A percentile compares a stretch with the other conserved stretches of the same genome.
phyloP scores from a whole-genome alignment of 1,140 invertebrate species.

The Tetramorium parvispinum region DNA sequence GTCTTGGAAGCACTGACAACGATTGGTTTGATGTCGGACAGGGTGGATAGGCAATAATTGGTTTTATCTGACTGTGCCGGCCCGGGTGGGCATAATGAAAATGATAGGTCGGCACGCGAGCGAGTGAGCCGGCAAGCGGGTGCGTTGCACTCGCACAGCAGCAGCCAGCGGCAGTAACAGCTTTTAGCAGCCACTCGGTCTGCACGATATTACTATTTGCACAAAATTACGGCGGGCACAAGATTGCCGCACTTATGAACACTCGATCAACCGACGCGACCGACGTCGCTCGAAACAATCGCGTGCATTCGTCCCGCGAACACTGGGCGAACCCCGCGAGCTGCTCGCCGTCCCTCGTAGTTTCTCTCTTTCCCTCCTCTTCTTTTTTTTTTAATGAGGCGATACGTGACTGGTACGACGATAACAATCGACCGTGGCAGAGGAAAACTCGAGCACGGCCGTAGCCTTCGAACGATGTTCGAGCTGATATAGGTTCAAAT shows the following conservation, averaged over 20 bases:
- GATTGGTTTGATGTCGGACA: conserved; percentile 69
- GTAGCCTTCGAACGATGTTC: conserved; percentile 32
- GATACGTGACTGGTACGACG: conserved; percentile 37
- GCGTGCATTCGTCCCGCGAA: conserved; percentile 70
- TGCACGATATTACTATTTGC: conserved; percentile 83
- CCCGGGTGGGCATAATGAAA: conserved; percentile 75
- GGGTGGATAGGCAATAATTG: conserved; percentile 79
- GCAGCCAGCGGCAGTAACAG: conserved; percentile 49
- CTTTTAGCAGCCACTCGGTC: conserved; percentile 75
- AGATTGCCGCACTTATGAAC: conserved; percentile 80
- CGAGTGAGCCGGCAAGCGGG: conserved; percentile 19
- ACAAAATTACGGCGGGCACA: conserved; percentile 78
- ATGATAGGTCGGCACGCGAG: conserved; percentile 79
- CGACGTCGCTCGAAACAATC: conserved; percentile 65
- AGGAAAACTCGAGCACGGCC: neutral
- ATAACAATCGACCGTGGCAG: conserved; percentile 41
- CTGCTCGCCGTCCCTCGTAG: neutral
- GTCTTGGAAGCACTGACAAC: conserved; percentile 71
- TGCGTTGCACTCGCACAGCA: conserved; percentile 49
- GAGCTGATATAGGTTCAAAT: conserved; percentile 6
- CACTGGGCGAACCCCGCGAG: conserved; percentile 52
- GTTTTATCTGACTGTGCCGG: conserved; percentile 77
- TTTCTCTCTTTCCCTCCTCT: neutral
- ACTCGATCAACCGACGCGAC: conserved; percentile 72
- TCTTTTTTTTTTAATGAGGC: conserved; percentile 13